Base-by-base conservation (phyloP, 2,113 vertebrate species). In the Ranitomeya variabilis region DNA sequence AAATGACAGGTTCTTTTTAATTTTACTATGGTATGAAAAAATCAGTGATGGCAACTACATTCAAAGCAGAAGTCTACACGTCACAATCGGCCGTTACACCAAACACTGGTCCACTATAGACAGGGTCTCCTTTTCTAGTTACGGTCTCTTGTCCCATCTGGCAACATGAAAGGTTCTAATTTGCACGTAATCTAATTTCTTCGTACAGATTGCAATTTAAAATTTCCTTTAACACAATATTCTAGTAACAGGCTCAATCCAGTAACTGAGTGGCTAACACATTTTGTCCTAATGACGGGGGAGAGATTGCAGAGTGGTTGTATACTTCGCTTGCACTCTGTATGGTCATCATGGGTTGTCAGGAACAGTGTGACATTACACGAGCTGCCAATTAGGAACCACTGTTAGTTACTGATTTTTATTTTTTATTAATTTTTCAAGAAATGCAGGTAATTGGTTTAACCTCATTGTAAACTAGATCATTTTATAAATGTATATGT, bases 221-320 rank as follows among this genome's bases (percentile, higher is more conserved):
- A 31, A 74, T 74, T 14, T n/a, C 31, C 71, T 74, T 37, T 87
- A 67, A 87, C 54, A 80, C 74, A 79, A 79, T 79, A 86, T 45
- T 66, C 60, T n/a, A 69, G 64, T 66, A 54, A 51, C 45, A 82
- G 80, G 12, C 80, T 37, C 80, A 16, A 64, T 31, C 23, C 62
- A 21, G 11, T 77, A 6, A 76, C 73, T 57, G 77, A 80, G 6
- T 78, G 5, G 18, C 45, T 80, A 57, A 80, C 51, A 26, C 12
- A 15, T 54, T 26, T 5, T 55, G 26, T 18, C 31, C 6, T 59
- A 80, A 80, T 80, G 52, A 9, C 14, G 3, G 31, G 18, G 15
- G 31, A 13, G 16, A n/a, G 78, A 8, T 2, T 80, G n/a, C 10
- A 80, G 54, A 59, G 21, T 5, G 13, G 11, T 10, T 73, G 14